phyloP scores from a whole-genome alignment of 2,888 invertebrate species.

The Penaeus monodon region DNA sequence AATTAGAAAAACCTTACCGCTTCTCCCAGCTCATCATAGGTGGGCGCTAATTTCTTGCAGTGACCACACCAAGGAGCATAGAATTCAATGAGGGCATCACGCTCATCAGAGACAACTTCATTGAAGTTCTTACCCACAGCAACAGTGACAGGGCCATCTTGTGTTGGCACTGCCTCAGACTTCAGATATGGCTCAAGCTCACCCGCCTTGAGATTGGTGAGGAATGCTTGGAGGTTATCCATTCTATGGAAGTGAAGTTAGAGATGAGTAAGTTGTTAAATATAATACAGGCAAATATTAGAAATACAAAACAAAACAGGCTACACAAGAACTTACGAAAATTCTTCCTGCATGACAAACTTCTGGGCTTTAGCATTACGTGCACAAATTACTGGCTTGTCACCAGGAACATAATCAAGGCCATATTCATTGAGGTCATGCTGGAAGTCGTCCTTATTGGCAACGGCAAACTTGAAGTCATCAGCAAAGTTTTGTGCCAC shows the following conservation, averaged over 20 bases:
- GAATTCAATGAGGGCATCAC: conserved; percentile 96
- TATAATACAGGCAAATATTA: neutral
- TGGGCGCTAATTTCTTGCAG: conserved; percentile 94
- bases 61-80: conserved; percentile 99
- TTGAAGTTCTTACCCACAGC: conserved; percentile 98
- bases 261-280: neutral
- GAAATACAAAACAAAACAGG: neutral
- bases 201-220: conserved; percentile 84
- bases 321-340: conserved; percentile 72
- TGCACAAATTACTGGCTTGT: conserved; percentile 90
- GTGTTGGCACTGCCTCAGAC: conserved; percentile 92
- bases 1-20: conserved; percentile 73
- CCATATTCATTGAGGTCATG: conserved; percentile 96
- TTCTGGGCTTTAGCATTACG: conserved; percentile 88
- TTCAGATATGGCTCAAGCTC: conserved; percentile 92
- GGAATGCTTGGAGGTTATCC: conserved; percentile 81
- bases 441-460: conserved; percentile 92
- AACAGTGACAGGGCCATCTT: conserved; percentile 85
- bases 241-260: conserved; percentile 38
- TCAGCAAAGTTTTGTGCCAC: conserved; percentile 80
- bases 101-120: conserved; percentile 88
- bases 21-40: conserved; percentile 92
- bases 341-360: conserved; percentile 89
- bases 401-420: conserved; percentile 85
- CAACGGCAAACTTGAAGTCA: conserved; percentile 86